A percentile compares a stretch with the other conserved stretches of the same genome.
Evolutionary conservation across 2,888 invertebrate genomes (phyloP).

Genomic region (Heteropelma amictum): DNA sequence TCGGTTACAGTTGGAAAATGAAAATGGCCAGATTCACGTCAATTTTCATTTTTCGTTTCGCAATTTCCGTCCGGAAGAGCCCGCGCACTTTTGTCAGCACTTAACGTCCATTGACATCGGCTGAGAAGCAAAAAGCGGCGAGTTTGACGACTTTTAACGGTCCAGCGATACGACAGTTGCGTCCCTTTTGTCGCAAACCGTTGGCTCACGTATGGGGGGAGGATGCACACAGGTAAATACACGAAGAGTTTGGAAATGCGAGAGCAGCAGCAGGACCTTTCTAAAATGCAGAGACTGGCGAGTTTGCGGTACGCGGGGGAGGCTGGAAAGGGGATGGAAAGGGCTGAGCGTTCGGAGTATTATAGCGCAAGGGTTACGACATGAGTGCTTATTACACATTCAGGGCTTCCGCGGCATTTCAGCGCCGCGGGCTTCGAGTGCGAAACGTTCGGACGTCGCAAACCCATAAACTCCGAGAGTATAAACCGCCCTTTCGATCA

Average conservation of each 20-base stretch:
- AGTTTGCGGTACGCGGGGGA: constrained; percentile 8
- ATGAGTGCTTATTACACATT: constrained; percentile 74
- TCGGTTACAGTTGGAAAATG: no score
- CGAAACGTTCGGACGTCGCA: constrained; percentile 32
- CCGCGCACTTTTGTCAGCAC: no score
- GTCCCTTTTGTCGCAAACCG: neutral
- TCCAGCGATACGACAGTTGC: neutral
- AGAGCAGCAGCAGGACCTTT: constrained; percentile 63
- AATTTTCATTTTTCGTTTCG: no score
- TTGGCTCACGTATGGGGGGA: neutral
- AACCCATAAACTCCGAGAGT: neutral
- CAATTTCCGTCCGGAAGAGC: neutral
- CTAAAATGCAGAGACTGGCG: constrained; percentile 65
- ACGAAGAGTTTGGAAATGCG: constrained; percentile 23
- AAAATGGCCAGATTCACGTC: no score
- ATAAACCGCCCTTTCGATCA: constrained; percentile 9
- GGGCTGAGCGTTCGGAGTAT: no score
- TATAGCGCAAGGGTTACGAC: constrained; percentile 49
- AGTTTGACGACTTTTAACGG: neutral
- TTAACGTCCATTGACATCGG: no score
- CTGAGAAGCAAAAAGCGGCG: neutral
- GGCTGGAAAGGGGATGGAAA: no score
- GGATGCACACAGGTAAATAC: constrained; percentile 41
- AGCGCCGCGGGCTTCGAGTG: constrained; percentile 55
- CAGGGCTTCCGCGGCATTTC: constrained; percentile 67